Percentiles rank a stretch among this genome's conserved stretches.
phyloP scores from a whole-genome alignment of 2,797 vertebrate species.

The Chloroceryle amazona region DNA sequence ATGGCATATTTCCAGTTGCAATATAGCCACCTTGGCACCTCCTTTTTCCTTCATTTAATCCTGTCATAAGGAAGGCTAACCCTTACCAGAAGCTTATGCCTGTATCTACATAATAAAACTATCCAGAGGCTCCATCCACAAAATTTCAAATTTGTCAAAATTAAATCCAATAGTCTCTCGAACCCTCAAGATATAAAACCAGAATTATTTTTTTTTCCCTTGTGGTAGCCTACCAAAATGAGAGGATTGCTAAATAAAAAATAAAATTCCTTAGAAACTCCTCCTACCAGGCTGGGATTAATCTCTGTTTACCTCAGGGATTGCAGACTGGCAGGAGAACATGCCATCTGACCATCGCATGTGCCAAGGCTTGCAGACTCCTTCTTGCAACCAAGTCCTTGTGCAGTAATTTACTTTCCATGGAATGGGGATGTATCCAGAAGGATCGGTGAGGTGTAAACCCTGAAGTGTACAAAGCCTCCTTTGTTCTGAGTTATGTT shows the following conservation, averaged over 20 bases:
- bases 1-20: not conserved
- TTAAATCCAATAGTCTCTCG: not conserved
- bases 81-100: not conserved
- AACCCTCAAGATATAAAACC: not conserved
- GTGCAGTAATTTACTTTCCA: conserved; percentile 30
- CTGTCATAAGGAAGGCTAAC: not conserved
- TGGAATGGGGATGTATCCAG: not conserved
- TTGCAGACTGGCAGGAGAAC: conserved; percentile 21
- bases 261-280: not conserved
- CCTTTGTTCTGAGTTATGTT: conserved; percentile 26
- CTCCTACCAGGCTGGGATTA: conserved; percentile 11
- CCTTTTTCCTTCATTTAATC: not conserved
- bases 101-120: not conserved
- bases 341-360: not conserved
- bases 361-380: not conserved
- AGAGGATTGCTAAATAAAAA: not conserved
- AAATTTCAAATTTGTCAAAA: not conserved
- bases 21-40: not conserved
- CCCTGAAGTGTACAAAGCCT: not conserved
- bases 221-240: not conserved
- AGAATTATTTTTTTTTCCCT: not conserved
- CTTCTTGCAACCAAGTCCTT: not conserved
- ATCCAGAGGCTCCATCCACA: not conserved
- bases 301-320: conserved; percentile 38
- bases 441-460: conserved; percentile 9